Percentiles rank a stretch among this genome's conserved stretches.
phyloP scores from a whole-genome alignment of 2,113 vertebrate genomes.

The Serilophus lunatus region DNA sequence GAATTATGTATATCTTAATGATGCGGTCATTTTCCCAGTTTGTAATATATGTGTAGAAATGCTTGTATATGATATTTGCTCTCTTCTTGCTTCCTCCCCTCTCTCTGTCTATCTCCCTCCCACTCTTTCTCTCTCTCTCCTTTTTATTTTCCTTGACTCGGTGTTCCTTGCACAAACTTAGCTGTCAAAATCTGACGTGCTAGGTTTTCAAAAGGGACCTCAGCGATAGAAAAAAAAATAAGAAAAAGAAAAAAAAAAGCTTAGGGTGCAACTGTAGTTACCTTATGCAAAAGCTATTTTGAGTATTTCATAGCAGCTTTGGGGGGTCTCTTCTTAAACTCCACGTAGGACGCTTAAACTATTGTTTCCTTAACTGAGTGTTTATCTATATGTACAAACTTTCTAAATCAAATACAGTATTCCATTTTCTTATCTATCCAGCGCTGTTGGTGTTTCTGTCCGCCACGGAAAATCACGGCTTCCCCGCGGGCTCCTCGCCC shows the following conservation, averaged over 20 bases:
- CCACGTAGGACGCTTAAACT: conserved; percentile 86
- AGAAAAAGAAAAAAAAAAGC: conserved; percentile 31
- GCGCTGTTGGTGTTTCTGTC: conserved; percentile 74
- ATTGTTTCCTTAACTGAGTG: conserved; percentile 88
- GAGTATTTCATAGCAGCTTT: conserved; percentile 83
- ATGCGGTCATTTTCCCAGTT: conserved; percentile 97
- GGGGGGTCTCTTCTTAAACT: conserved; percentile 77
- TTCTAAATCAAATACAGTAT: conserved; percentile 97
- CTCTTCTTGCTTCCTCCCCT: conserved; percentile 52
- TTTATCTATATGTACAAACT: conserved; percentile 94
- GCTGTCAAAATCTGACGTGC: conserved; percentile 81
- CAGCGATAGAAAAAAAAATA: conserved; percentile 45
- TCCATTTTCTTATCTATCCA: conserved; percentile 88
- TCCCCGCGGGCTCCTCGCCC: not conserved
- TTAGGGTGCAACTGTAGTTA: conserved; percentile 80
- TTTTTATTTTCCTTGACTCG: conserved; percentile 83
- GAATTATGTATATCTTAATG: conserved; percentile 99
- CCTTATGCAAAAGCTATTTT: conserved; percentile 88
- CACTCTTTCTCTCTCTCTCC: conserved; percentile 67
- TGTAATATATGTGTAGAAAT: conserved; percentile 99
- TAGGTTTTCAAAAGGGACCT: conserved; percentile 73
- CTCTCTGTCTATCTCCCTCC: not conserved
- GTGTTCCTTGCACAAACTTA: conserved; percentile 87
- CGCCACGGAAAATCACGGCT: not conserved
- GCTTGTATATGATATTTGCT: conserved; percentile 98